phyloP scores from a whole-genome alignment of 2,113 vertebrate species.

The Myotis brandtii region DNA sequence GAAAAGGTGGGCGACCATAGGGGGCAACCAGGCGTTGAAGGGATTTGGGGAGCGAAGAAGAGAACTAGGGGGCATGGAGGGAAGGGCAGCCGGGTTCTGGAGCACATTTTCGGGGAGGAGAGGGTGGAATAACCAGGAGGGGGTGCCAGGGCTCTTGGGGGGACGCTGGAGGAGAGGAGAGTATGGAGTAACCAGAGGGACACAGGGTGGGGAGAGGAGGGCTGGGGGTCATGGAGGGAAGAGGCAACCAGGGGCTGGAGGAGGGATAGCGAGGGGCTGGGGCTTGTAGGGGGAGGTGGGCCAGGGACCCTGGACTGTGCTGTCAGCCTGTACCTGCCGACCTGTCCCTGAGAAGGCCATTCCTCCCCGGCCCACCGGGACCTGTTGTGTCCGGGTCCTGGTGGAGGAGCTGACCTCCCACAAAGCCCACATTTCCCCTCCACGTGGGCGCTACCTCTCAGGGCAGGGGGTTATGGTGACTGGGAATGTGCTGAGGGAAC shows the following conservation, averaged over 20 bases:
- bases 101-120: neutral
- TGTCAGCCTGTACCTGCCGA: neutral
- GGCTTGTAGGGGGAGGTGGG: too few relatives aligned
- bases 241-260: neutral
- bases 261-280: neutral
- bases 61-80: neutral
- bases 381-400: neutral
- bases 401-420: neutral
- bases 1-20: neutral
- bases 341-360: neutral
- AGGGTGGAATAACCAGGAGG: neutral
- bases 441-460: neutral
- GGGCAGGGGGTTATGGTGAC: neutral
- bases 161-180: neutral
- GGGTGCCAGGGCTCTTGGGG: neutral
- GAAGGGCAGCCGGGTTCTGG: neutral
- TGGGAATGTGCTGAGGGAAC: neutral
- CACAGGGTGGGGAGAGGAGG: neutral
- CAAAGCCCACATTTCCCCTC: neutral
- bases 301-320: neutral
- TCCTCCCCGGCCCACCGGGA: neutral
- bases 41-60: neutral
- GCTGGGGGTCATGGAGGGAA: neutral
- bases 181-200: neutral
- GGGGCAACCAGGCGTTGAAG: neutral